Evolutionary conservation across 2,888 invertebrate genomes (phyloP), one percentile per base, ranked within the genome.

Genomic region (Dasysyrphus tricinctus): DNA sequence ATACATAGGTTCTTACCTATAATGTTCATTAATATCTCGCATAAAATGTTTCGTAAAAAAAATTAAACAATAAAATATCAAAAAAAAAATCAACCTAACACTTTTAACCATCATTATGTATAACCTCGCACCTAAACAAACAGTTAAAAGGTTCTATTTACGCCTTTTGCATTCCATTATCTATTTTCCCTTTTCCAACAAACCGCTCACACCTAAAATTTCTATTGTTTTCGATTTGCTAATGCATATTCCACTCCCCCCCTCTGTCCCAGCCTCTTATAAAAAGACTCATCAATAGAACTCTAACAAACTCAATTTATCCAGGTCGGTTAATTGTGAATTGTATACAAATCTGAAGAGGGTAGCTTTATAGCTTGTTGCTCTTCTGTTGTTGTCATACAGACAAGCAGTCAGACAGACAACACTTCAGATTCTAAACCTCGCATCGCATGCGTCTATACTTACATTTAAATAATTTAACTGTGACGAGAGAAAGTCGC

Each of bases 251-350:
- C 49, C 32, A 54, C 16, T 24, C 3, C 54, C 56, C 47, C 12
- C 7, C 16, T 8, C 5, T n/a, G n/a, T n/a, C 19, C 16, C 3
- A 1, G 3, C 1, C 63, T 51, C 29, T 29, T 7, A 0, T 16
- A 1, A 69, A 69, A 56, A 42, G 57, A 49, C 59, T 67, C 76
- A 76, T 70, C 76, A 77, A 78, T 59, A 69, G 76, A 49, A 59
- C 37, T 72, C 39, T 16, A 67, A 80, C 80, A 76, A 76, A 80
- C 80, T 51, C 76, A 72, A 70, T 80, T 54, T 75, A 76, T 47
- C 76, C 80, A 85, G 84, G 84, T 85, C 77, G 73, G 80, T 85
- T 85, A 80, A 85, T 85, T 85, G 80, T 77, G 70, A 80, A 73
- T 85, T 80, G 80, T 85, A 56, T 69, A 54, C 37, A 67, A 37